These are phyloP conservation scores for Drosophila tripunctata DNA, from an alignment of 2,888 invertebrate genomes.

Conservation along the genomic window DNA sequence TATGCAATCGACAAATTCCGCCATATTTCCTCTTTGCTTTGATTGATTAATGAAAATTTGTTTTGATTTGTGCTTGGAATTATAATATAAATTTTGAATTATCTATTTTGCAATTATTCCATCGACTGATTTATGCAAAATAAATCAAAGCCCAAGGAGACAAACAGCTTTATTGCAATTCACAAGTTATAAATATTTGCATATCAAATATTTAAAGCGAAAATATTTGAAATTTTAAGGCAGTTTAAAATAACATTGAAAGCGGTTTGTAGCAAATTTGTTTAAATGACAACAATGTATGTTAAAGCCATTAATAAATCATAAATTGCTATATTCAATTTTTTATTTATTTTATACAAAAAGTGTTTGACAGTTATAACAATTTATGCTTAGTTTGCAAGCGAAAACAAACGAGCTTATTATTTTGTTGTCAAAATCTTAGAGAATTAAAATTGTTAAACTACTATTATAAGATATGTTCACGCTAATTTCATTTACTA, in stretches of 20 bases:
- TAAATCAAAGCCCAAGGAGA: not conserved
- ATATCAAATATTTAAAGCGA: not conserved
- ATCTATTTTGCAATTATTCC: not conserved
- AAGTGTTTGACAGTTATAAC: no score
- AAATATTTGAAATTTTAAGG: not conserved
- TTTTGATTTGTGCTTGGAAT: not conserved
- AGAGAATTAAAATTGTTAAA: no score
- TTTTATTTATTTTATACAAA: no score
- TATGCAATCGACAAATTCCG: not conserved
- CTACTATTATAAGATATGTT: no score
- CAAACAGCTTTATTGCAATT: not conserved
- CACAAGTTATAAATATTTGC: conserved; percentile 1
- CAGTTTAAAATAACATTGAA: not conserved
- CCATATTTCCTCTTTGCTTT: not conserved
- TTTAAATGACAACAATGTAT: not conserved
- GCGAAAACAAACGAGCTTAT: no score
- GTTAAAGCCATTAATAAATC: not conserved
- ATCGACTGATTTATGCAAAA: conserved; percentile 14
- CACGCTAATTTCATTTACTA: no score
- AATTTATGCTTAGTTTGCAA: no score
- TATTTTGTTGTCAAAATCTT: no score
- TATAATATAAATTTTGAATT: conserved; percentile 14
- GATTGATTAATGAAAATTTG: conserved; percentile 14
- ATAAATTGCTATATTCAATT: no score
- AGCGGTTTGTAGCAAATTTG: not conserved